Conservation (phyloP, 1,140 invertebrate genomes). For the Euwallacea fornicatus region DNA sequence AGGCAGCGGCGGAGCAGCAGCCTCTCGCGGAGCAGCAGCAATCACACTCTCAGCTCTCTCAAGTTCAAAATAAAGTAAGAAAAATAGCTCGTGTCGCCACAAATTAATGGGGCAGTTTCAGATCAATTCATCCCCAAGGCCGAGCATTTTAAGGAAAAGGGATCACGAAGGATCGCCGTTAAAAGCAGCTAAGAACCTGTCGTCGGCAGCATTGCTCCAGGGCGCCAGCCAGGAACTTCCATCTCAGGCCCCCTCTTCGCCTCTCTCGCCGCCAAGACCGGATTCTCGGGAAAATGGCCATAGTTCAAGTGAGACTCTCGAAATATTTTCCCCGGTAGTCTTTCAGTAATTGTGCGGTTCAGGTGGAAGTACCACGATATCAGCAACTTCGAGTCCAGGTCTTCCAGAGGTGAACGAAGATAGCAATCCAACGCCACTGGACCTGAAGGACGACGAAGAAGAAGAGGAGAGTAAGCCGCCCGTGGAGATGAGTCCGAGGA, state of each 20-base stretch:
- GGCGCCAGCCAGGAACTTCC: slow-evolving; percentile 42
- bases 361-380: slow-evolving; percentile 74
- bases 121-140: slow-evolving; percentile 51
- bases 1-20: slow-evolving; percentile 18
- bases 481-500: slow-evolving; percentile 63
- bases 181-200: slow-evolving; percentile 51
- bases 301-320: slow-evolving; percentile 52
- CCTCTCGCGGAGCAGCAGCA: slow-evolving; percentile 3
- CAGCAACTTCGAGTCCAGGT: slow-evolving; percentile 74
- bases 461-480: slow-evolving; percentile 46
- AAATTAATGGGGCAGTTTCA: slow-evolving; percentile 20
- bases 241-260: slow-evolving; percentile 53
- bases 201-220: slow-evolving; percentile 55
- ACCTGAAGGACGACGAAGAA: slow-evolving; percentile 48
- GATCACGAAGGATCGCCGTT: slow-evolving; percentile 51
- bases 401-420: slow-evolving; percentile 66
- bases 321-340: neutral
- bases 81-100: neutral
- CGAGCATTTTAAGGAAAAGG: slow-evolving; percentile 52
- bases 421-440: slow-evolving; percentile 55
- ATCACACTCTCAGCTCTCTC: slow-evolving; percentile 6
- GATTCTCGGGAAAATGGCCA: slow-evolving; percentile 58
- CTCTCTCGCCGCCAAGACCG: slow-evolving; percentile 55
- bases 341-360: neutral
- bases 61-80: slow-evolving; percentile 18